Percentiles rank a stretch among this genome's conserved stretches.
Evolutionary conservation across 2,888 invertebrate genomes (phyloP).

Genomic region (Pyrgus malvae): DNA sequence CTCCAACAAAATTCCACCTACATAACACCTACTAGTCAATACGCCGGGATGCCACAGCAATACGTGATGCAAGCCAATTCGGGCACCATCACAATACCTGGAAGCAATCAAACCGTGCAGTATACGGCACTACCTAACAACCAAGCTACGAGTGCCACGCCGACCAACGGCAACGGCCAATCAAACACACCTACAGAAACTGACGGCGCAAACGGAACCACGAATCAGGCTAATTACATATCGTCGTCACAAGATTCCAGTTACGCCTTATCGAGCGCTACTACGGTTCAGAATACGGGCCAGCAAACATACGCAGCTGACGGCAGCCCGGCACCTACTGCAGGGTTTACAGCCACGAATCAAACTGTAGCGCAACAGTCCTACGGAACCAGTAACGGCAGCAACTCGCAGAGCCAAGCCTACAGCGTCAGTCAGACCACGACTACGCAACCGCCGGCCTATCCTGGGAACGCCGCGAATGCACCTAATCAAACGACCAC

Average conservation of each 20-base stretch:
- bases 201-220: conserved; percentile 53
- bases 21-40: conserved; percentile 66
- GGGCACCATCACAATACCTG: conserved; percentile 53
- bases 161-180: conserved; percentile 61
- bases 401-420: conserved; percentile 43
- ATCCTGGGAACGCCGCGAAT: conserved; percentile 56
- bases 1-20: conserved; percentile 60
- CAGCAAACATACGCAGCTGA: conserved; percentile 59
- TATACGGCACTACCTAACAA: conserved; percentile 58
- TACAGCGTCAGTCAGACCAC: conserved; percentile 54
- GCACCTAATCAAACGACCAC: conserved; percentile 51
- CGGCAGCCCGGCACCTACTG: conserved; percentile 50
- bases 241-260: conserved; percentile 67
- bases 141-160: conserved; percentile 45
- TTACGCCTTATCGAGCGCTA: conserved; percentile 50
- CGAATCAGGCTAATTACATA: conserved; percentile 68
- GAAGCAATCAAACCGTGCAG: conserved; percentile 59
- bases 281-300: conserved; percentile 45
- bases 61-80: conserved; percentile 68
- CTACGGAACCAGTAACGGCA: conserved; percentile 55
- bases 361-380: conserved; percentile 53
- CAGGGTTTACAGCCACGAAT: conserved; percentile 49
- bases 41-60: conserved; percentile 60
- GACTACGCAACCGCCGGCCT: conserved; percentile 56
- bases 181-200: conserved; percentile 48